Evolutionary conservation across 2,888 invertebrate genomes (phyloP), one percentile per base, ranked within the genome.

Genomic region (Ferrisia virgata): DNA sequence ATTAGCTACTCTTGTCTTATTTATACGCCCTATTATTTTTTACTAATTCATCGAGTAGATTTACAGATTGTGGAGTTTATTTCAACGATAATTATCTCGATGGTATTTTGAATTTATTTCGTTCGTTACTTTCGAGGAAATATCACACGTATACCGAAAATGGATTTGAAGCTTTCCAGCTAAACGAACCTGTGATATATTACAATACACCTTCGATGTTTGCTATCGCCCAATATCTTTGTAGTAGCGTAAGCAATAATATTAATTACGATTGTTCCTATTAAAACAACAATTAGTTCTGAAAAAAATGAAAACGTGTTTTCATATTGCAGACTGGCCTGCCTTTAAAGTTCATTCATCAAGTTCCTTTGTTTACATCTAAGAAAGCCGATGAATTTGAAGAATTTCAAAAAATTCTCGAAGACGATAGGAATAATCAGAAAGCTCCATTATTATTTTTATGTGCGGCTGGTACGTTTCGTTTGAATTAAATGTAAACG

Each of bases 101-200:
- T 87, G 97, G 97, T 2, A 90, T 97, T 33, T 93, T 97, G 15
- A 91, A 95, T 78, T 93, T 96, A n/a, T 93, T 94, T 4, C 90
- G 94, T 85, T 92, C 95, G 90, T 92, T 95, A 86, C 89, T 96
- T 25, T 94, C 95, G 88, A 92, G 93, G 87, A 94, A 93, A 88
- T 96, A 94, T 88, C 94, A 95, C 0, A 91, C 94, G 85, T 96
- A 94, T 88, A 90, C 93, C 86, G 93, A 94, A 87, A 95, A 95
- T 87, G 96, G 96, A 82, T 95, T 93, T 53, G 91, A 95, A 85
- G 94, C 95, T 5, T 92, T 97, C 84, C 92, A 94, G 43, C 91
- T 93, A 86, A 92, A 95, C 0, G 93, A 95, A n/a, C 97, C 97
- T 0, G 93, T 95, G 86, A 93, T 95, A 87, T 95, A 95, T 90